Evolutionary conservation across 2,113 vertebrate genomes (phyloP).

Genomic region (Sinocyclocheilus maitianheensis): DNA sequence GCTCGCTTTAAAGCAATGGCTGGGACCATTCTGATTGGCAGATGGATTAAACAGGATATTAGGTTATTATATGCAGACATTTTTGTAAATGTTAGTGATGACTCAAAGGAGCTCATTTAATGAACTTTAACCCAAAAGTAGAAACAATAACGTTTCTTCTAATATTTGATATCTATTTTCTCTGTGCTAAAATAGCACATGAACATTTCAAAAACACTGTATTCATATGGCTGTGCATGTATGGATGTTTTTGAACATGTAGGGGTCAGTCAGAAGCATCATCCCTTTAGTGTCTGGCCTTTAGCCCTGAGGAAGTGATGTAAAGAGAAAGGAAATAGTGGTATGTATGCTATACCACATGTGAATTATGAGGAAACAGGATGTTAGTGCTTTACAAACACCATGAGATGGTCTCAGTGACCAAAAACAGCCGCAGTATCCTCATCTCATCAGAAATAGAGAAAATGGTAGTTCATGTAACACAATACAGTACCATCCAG

Average conservation of each 20-base stretch:
- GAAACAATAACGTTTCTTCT: background rate
- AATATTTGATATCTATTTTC: background rate
- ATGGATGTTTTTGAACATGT: background rate
- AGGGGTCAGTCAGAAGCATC: constrained; percentile 1
- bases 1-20: constrained; percentile 1
- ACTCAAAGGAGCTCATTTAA: background rate
- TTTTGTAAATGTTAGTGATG: constrained; percentile 17
- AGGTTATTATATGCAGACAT: constrained; percentile 15
- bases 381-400: constrained; percentile 22
- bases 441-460: constrained; percentile 15
- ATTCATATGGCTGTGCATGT: too few species aligned
- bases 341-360: constrained; percentile 27
- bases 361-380: constrained; percentile 37
- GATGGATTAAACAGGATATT: constrained; percentile 15
- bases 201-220: background rate
- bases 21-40: background rate
- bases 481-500: background rate
- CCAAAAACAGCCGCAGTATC: constrained; percentile 8
- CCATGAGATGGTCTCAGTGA: background rate
- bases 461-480: constrained; percentile 6
- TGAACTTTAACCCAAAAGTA: background rate
- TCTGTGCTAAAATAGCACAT: background rate
- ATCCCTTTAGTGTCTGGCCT: background rate
- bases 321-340: constrained; percentile 29
- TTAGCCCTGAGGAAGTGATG: constrained; percentile 22